These are phyloP conservation scores for Cheilosia soror DNA, from an alignment of 2,888 invertebrate genomes.

Conservation along the genomic window DNA sequence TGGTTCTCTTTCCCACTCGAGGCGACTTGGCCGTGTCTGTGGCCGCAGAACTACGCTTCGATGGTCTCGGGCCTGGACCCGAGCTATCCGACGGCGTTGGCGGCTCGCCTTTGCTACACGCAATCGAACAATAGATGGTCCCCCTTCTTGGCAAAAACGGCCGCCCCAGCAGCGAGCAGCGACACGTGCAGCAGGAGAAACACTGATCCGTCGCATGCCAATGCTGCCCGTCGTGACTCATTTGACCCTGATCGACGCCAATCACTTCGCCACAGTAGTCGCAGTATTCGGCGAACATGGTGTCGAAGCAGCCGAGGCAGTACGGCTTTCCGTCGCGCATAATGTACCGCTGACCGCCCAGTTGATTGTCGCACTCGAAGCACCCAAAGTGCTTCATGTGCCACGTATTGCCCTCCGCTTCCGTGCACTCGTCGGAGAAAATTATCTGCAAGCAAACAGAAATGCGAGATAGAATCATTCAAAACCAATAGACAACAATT, in stretches of 20 bases:
- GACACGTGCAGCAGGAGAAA: conserved; percentile 96
- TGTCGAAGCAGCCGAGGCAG: conserved; percentile 97
- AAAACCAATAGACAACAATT: background rate
- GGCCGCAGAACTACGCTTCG: conserved; percentile 84
- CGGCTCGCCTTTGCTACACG: conserved; percentile 96
- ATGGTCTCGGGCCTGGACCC: conserved; percentile 87
- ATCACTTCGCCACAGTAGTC: conserved; percentile 98
- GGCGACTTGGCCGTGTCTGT: conserved; percentile 84
- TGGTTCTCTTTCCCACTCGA: conserved; percentile 80
- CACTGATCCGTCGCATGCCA: conserved; percentile 98
- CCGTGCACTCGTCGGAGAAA: conserved; percentile 99
- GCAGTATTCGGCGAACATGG: conserved; percentile 98
- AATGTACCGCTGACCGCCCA: conserved; percentile 99
- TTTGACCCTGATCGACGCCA: conserved; percentile 98
- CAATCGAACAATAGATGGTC: conserved; percentile 97
- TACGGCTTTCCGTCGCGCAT: conserved; percentile 98
- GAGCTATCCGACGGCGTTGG: conserved; percentile 94
- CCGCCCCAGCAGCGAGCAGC: conserved; percentile 89
- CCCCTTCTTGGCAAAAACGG: conserved; percentile 96
- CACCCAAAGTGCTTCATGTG: conserved; percentile 99
- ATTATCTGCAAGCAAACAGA: conserved; percentile 89
- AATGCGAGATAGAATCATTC: background rate
- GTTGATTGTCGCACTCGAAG: conserved; percentile 95
- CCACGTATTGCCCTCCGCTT: conserved; percentile 99
- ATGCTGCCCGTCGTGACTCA: conserved; percentile 98